Evolutionary conservation across 1,140 invertebrate species (phyloP).

Genomic region (Hylyphantes graminicola): DNA sequence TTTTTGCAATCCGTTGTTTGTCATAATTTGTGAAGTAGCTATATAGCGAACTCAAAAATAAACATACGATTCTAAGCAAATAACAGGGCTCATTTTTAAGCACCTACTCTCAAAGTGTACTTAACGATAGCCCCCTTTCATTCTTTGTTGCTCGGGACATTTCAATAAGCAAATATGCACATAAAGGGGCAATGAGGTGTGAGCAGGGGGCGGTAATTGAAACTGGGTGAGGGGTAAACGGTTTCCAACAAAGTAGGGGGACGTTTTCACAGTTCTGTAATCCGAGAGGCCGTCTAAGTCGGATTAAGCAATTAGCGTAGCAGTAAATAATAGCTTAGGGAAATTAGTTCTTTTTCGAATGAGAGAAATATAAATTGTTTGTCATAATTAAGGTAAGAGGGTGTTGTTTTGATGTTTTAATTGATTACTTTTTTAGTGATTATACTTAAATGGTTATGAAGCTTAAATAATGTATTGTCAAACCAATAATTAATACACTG

Average conservation of each 20-base stretch:
- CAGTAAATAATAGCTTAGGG: background rate
- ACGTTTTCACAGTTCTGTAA: conserved; percentile 16
- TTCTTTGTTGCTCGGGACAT: background rate
- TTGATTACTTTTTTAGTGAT: too few relatives aligned
- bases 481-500: too few relatives aligned
- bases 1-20: too few relatives aligned
- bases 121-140: background rate
- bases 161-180: conserved; percentile 36
- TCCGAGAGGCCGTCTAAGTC: conserved; percentile 32
- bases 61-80: too few relatives aligned
- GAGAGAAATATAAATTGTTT: background rate
- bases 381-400: too few relatives aligned
- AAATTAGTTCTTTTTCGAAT: background rate
- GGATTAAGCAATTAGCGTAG: conserved; percentile 31
- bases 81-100: too few relatives aligned
- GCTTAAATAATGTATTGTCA: too few relatives aligned
- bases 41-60: too few relatives aligned
- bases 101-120: too few relatives aligned
- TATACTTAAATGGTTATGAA: too few relatives aligned
- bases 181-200: conserved; percentile 36
- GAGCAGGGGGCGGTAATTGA: conserved; percentile 30
- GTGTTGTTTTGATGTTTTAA: too few relatives aligned
- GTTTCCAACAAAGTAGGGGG: background rate
- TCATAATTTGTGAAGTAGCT: too few relatives aligned
- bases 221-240: background rate